Evolutionary conservation across 1,140 invertebrate genomes (phyloP).

Genomic region (Tenebrio molitor): DNA sequence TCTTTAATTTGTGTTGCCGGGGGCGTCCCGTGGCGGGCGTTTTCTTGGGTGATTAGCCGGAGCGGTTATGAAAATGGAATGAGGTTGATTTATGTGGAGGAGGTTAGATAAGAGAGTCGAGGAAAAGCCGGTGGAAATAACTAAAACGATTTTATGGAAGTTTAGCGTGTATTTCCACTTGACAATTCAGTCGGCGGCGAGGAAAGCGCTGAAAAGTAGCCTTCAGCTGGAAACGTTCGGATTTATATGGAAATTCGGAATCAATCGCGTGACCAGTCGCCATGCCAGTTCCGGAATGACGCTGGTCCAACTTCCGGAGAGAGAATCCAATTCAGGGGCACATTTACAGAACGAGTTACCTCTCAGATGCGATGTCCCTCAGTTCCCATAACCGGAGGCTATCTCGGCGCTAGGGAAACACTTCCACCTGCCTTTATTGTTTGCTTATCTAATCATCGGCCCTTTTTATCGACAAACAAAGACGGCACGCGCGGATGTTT

Average conservation of each 20-base stretch:
- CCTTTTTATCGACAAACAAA: conserved; percentile 21
- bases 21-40: conserved; percentile 2
- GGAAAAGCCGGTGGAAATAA: conserved; percentile 31
- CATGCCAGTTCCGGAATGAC: conserved; percentile 54
- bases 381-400: conserved; percentile 9
- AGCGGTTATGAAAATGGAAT: conserved; percentile 28
- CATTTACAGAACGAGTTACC: conserved; percentile 40
- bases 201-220: conserved; percentile 53
- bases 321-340: conserved; percentile 41
- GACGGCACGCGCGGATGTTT: neutral
- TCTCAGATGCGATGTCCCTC: conserved; percentile 10
- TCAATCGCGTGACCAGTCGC: conserved; percentile 59
- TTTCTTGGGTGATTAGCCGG: neutral
- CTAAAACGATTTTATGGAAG: conserved; percentile 48
- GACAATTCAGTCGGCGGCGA: conserved; percentile 50
- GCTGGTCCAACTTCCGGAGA: conserved; percentile 49
- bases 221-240: conserved; percentile 55
- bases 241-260: conserved; percentile 64
- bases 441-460: conserved; percentile 36
- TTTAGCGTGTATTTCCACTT: conserved; percentile 47
- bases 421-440: conserved; percentile 37
- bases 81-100: conserved; percentile 32
- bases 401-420: conserved; percentile 8
- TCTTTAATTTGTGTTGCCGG: conserved; percentile 26
- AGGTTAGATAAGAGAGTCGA: conserved; percentile 41